These are phyloP conservation scores for Ciconia maguari DNA, from an alignment of 2,113 vertebrate genomes.

Conservation along the genomic window DNA sequence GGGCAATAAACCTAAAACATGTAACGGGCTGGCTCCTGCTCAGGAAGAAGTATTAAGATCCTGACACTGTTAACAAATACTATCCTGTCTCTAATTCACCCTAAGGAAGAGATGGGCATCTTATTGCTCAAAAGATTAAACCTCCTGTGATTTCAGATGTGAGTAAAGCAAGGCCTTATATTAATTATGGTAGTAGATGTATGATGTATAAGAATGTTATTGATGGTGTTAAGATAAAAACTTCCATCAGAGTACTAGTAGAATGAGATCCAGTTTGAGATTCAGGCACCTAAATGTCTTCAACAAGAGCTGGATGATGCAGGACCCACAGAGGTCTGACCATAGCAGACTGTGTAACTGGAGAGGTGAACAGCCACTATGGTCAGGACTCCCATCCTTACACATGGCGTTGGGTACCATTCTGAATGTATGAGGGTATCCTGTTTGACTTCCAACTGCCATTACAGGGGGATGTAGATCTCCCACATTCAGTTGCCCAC, in stretches of 20 bases:
- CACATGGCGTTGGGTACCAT: background rate
- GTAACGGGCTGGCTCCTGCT: background rate
- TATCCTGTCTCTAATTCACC: background rate
- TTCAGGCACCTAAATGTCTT: background rate
- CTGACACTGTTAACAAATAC: background rate
- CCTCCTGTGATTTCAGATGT: background rate
- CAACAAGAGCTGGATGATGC: background rate
- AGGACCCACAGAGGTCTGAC: background rate
- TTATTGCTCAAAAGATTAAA: background rate
- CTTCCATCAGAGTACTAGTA: background rate
- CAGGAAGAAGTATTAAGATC: background rate
- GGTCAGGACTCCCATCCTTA: background rate
- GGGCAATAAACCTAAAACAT: background rate
- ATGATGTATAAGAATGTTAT: background rate
- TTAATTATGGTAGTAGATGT: background rate
- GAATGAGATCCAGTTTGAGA: background rate
- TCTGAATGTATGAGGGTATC: background rate
- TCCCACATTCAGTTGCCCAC: background rate
- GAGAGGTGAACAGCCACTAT: background rate
- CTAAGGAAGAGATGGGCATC: background rate
- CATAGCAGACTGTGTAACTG: background rate
- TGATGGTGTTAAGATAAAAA: background rate
- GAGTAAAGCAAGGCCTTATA: background rate
- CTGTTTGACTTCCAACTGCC: background rate
- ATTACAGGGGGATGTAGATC: background rate